Base-by-base conservation (phyloP, 1,140 invertebrate species). In the Hycleus cichorii region DNA sequence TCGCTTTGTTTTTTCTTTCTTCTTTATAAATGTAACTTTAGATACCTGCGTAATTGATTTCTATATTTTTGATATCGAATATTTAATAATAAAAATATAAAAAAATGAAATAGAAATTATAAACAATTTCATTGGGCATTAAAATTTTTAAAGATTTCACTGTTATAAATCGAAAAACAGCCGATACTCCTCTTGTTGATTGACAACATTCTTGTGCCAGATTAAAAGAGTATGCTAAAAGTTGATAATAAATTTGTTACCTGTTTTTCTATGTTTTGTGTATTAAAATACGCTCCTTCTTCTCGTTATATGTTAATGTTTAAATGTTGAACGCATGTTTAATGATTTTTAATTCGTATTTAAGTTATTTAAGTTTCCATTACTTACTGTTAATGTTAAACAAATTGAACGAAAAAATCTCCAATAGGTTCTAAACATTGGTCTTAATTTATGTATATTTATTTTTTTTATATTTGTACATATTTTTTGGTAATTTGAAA, bases 1-100 rank as follows among this genome's bases (percentile, higher is more conserved):
- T 62, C 51, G 56, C 51, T 52, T 10, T 27, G 45, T 62, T 64
- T n/a, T 42, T 42, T 9, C 3, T 42, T 42, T 42, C 10, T 42
- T 10, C 9, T 59, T 62, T 62, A 62, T 62, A 55, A 59, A 57
- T 57, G 63, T 62, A 55, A 62, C 38, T 59, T 42, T 42, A 32
- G 56, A 55, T 61, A 47, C 48, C 45, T 59, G 48, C 47, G 57
- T 64, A 59, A 64, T 57, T 18, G 18, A 18, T 54, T 59, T 63
- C 45, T 62, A 57, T 65, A 65, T 65, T 65, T 65, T 65, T 65
- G 63, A 65, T 65, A 65, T 62, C 42, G 46, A 57, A 57, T 56
- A 49, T 59, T 54, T 56, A 50, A 50, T 55, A 42, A 53, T 44
- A 58, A 60, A 60, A 32, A 32, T 32, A 32, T 32, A 4, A 7